Conservation (phyloP, 2,797 vertebrate species). For the Tarsius wallacei region DNA sequence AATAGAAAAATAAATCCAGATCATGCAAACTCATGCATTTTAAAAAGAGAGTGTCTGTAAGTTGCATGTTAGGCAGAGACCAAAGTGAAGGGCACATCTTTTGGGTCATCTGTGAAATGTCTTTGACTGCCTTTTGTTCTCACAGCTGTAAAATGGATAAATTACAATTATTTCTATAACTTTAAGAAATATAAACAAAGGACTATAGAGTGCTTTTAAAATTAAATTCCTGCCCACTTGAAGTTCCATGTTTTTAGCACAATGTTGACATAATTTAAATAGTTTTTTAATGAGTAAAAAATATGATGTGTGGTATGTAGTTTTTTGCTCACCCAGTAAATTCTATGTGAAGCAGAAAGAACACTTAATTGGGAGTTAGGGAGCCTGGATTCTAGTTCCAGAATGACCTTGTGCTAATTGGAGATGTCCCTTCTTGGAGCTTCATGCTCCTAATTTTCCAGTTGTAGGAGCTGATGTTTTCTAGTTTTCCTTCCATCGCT, state of each 20-base stretch:
- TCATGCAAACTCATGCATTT: background rate
- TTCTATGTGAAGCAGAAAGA: conserved; percentile 44
- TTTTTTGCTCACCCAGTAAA: conserved; percentile 66
- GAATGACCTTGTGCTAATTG: conserved; percentile 53
- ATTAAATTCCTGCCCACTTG: conserved; percentile 26
- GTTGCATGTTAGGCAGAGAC: too few relatives aligned
- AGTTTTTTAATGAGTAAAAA: conserved; percentile 47
- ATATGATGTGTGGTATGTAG: background rate
- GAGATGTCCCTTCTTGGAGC: conserved; percentile 19
- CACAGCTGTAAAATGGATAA: background rate
- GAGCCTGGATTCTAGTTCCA: conserved; percentile 13
- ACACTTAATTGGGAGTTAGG: background rate
- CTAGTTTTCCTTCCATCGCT: background rate
- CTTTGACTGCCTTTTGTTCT: conserved; percentile 40
- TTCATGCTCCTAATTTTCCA: background rate
- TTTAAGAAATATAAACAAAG: conserved; percentile 45
- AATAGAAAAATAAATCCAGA: conserved; percentile 56
- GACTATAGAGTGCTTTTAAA: background rate
- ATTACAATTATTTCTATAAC: background rate
- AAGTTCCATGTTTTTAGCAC: background rate
- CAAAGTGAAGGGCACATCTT: too few relatives aligned
- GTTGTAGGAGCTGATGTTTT: background rate
- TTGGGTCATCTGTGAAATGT: conserved; percentile 12
- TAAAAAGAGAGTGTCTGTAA: too few relatives aligned
- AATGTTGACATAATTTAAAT: background rate